These are phyloP conservation scores for Chloropsis cyanopogon DNA, from an alignment of 2,113 vertebrate genomes.

Conservation along the genomic window DNA sequence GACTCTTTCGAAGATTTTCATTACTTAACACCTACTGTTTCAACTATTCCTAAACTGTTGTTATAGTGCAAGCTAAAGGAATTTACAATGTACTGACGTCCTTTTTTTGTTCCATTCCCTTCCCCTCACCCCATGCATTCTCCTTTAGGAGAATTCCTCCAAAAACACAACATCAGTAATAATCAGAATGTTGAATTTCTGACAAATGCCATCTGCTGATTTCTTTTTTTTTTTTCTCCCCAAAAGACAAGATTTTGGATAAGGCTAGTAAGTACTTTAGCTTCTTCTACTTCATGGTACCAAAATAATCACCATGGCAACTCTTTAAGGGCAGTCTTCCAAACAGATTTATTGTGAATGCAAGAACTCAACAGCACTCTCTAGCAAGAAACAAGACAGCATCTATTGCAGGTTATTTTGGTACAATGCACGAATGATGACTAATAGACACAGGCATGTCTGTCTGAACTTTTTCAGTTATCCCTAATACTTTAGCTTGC, in stretches of 20 bases:
- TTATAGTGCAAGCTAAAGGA: conserved; percentile 10
- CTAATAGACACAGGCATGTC: conserved; percentile 21
- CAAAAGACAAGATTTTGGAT: conserved; percentile 75
- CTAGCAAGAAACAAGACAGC: conserved; percentile 57
- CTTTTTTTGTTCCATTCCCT: background rate
- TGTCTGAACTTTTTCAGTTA: conserved; percentile 29
- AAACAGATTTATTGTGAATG: conserved; percentile 74
- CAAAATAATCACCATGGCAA: conserved; percentile 82
- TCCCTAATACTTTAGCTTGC: conserved; percentile 35
- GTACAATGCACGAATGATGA: conserved; percentile 27
- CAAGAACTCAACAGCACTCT: conserved; percentile 72
- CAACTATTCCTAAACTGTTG: background rate
- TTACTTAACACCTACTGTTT: background rate
- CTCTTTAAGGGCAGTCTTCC: conserved; percentile 71
- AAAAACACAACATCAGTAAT: conserved; percentile 53
- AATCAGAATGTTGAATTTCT: conserved; percentile 74
- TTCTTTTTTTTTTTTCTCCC: conserved; percentile 18
- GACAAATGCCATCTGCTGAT: conserved; percentile 80
- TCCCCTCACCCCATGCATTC: background rate
- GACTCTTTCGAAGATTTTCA: background rate
- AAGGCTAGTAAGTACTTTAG: conserved; percentile 72
- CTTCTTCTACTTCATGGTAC: conserved; percentile 74
- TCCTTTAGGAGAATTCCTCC: background rate
- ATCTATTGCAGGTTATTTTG: conserved; percentile 42
- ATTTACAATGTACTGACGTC: background rate